Evolutionary conservation across 2,888 invertebrate genomes (phyloP).

Genomic region (Cyrtodaria siliqua): DNA sequence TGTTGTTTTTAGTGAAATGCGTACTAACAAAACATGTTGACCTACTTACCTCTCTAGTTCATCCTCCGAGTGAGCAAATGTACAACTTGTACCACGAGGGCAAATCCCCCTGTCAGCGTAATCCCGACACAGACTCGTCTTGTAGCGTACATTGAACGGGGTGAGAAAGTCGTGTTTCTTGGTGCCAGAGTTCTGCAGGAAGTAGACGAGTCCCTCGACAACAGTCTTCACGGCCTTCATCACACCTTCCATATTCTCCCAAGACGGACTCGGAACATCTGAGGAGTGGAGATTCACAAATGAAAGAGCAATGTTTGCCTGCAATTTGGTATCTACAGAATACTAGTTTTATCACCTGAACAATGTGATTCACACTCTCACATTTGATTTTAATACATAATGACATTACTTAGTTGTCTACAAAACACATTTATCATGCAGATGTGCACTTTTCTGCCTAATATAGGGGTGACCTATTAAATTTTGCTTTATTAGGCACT

Average conservation of each 20-base stretch:
- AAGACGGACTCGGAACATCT: conserved; percentile 84
- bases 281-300: conserved; percentile 10
- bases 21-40: not conserved
- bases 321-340: too few species aligned
- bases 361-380: too few species aligned
- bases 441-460: too few species aligned
- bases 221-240: conserved; percentile 87
- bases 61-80: conserved; percentile 96
- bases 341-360: too few species aligned
- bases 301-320: too few species aligned
- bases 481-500: too few species aligned
- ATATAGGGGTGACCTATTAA: too few species aligned
- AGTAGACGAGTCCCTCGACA: conserved; percentile 92
- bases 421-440: too few species aligned
- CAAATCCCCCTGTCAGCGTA: conserved; percentile 92
- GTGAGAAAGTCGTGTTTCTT: conserved; percentile 80
- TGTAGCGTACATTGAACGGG: conserved; percentile 89
- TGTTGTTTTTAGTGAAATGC: too few species aligned
- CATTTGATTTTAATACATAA: not conserved
- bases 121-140: conserved; percentile 96
- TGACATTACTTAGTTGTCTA: too few species aligned
- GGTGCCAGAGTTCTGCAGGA: conserved; percentile 91
- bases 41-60: conserved; percentile 92
- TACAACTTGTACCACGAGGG: conserved; percentile 94
- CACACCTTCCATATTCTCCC: conserved; percentile 84